phyloP scores from a whole-genome alignment of 2,888 invertebrate species.

The Ophioninae sp. region DNA sequence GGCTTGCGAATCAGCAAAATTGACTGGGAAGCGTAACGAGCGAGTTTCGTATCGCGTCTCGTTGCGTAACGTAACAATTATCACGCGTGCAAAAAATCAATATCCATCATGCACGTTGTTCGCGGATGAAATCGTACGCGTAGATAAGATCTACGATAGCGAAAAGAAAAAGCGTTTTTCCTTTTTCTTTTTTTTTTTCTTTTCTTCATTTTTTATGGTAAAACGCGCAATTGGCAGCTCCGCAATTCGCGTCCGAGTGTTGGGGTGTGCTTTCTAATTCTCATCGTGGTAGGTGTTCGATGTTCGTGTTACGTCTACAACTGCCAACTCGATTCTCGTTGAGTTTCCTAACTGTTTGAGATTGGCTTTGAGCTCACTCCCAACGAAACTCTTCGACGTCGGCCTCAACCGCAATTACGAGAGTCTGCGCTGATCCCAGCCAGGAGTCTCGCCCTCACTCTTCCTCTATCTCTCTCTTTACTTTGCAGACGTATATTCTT shows the following conservation, averaged over 20 bases:
- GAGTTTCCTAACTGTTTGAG: slow-evolving; percentile 50
- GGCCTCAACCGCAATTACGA: slow-evolving; percentile 63
- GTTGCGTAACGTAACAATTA: too few species aligned
- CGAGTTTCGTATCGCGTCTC: too few species aligned
- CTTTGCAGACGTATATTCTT: slow-evolving; percentile 23
- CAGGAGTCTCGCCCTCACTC: slow-evolving; percentile 48
- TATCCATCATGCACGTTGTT: neutral
- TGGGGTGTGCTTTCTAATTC: slow-evolving; percentile 58
- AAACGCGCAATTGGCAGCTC: slow-evolving; percentile 23
- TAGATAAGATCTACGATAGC: slow-evolving; percentile 19
- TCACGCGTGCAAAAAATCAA: neutral
- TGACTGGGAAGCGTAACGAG: neutral
- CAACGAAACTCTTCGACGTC: slow-evolving; percentile 61
- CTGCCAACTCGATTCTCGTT: slow-evolving; percentile 40
- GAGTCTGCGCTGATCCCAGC: slow-evolving; percentile 35
- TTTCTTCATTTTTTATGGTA: too few species aligned
- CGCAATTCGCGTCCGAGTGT: slow-evolving; percentile 29
- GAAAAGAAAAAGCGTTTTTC: neutral
- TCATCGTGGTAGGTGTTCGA: slow-evolving; percentile 55
- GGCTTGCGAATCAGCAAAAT: neutral
- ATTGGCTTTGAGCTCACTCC: slow-evolving; percentile 33
- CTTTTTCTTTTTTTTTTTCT: neutral
- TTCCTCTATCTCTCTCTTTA: slow-evolving; percentile 26
- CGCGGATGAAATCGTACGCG: slow-evolving; percentile 1
- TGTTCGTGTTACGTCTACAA: slow-evolving; percentile 55